Evolutionary conservation across 2,888 invertebrate genomes (phyloP).

Genomic region (Lithosia quadra): DNA sequence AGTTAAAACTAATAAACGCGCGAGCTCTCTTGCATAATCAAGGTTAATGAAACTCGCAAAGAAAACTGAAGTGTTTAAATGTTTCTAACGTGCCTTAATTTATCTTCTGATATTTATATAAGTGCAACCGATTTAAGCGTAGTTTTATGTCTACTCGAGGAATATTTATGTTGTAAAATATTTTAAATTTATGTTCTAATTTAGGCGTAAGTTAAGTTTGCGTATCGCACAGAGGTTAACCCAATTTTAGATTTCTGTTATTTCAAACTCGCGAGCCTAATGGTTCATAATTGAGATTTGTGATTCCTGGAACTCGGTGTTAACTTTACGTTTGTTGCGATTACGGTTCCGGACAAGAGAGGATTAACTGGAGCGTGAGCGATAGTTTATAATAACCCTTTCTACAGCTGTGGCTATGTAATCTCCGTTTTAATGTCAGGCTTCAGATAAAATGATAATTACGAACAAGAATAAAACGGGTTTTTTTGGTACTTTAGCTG

Average conservation of each 20-base stretch:
- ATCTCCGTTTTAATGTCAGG: conserved; percentile 44
- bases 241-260: conserved; percentile 10
- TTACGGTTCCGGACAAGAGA: conserved; percentile 30
- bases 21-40: conserved; percentile 27
- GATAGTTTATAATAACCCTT: conserved; percentile 25
- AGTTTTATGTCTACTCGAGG: neutral
- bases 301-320: conserved; percentile 20
- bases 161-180: conserved; percentile 2
- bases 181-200: conserved; percentile 9
- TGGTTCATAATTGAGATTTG: conserved; percentile 11
- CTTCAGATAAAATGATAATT: conserved; percentile 40
- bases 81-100: neutral
- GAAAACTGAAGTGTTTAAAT: conserved; percentile 8
- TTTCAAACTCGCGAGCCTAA: conserved; percentile 9
- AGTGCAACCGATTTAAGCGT: neutral
- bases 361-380: conserved; percentile 25
- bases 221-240: conserved; percentile 2
- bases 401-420: conserved; percentile 44
- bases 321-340: conserved; percentile 24
- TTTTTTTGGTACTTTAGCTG: neutral
- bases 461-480: conserved; percentile 12
- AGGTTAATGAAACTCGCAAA: conserved; percentile 19
- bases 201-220: neutral
- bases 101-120: neutral
- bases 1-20: conserved; percentile 52